phyloP scores from a whole-genome alignment of 1,140 invertebrate species.

The Heliconius hewitsoni region DNA sequence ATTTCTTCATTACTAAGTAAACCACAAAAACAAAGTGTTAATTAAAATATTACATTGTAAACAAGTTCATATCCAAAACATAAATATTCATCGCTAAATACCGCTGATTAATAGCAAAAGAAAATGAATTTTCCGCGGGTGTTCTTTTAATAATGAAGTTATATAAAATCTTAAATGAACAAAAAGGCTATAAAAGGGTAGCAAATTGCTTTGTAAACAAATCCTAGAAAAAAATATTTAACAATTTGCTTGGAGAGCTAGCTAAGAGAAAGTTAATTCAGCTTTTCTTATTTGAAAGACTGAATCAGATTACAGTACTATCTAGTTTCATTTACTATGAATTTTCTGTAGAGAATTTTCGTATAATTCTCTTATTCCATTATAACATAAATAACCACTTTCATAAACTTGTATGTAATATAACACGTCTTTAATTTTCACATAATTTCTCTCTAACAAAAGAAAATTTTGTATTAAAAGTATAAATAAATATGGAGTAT shows the following conservation, averaged over 20 bases:
- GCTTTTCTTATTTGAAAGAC: not conserved
- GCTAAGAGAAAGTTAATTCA: conserved; percentile 5
- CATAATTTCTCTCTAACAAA: no score
- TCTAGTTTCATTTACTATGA: conserved; percentile 11
- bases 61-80: not conserved
- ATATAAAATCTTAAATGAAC: conserved; percentile 23
- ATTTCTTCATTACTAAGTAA: no score
- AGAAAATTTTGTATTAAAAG: no score
- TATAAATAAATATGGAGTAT: no score
- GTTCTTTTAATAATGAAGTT: conserved; percentile 23
- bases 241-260: conserved; percentile 18
- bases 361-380: not conserved
- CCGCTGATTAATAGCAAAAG: conserved; percentile 2
- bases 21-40: not conserved
- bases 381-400: not conserved
- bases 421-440: not conserved
- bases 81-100: not conserved
- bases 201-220: conserved; percentile 28
- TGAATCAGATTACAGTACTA: conserved; percentile 6
- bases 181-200: conserved; percentile 21
- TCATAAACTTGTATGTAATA: not conserved
- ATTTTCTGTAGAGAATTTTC: not conserved
- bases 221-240: conserved; percentile 28
- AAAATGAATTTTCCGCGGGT: conserved; percentile 15
- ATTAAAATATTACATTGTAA: not conserved